Evolutionary conservation across 2,888 invertebrate genomes (phyloP).

Genomic region (Drosophila pegasa): DNA sequence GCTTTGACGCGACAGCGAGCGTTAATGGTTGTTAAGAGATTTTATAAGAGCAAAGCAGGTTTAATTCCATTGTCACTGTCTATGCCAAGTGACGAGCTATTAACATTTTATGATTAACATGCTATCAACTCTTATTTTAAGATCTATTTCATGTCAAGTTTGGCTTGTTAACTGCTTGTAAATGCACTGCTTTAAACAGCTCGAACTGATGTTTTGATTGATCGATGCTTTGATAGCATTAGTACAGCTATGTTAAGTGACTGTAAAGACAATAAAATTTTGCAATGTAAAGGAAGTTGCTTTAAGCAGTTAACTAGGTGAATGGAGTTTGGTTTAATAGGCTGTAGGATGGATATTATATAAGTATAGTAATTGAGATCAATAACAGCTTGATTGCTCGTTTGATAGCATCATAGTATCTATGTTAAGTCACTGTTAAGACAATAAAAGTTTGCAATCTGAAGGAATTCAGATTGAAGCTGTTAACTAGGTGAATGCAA

Average conservation of each 20-base stretch:
- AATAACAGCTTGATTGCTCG: too few species aligned
- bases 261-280: not conserved
- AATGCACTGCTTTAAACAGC: slow-evolving; percentile 1
- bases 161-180: not conserved
- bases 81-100: not conserved
- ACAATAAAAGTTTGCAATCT: too few species aligned
- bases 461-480: too few species aligned
- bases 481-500: too few species aligned
- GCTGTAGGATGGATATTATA: too few species aligned
- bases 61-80: not conserved
- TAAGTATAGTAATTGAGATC: too few species aligned
- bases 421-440: too few species aligned
- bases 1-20: not conserved
- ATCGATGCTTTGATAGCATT: not conserved
- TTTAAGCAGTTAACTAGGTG: not conserved
- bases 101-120: slow-evolving; percentile 5
- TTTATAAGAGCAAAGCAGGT: not conserved
- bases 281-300: not conserved
- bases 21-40: not conserved
- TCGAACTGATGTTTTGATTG: not conserved
- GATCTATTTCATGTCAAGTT: not conserved
- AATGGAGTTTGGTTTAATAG: too few species aligned
- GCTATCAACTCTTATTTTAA: not conserved
- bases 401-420: too few species aligned
- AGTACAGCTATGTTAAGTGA: not conserved